Evolutionary conservation across 2,113 vertebrate genomes (phyloP).

Genomic region (Danionella cerebrum): DNA sequence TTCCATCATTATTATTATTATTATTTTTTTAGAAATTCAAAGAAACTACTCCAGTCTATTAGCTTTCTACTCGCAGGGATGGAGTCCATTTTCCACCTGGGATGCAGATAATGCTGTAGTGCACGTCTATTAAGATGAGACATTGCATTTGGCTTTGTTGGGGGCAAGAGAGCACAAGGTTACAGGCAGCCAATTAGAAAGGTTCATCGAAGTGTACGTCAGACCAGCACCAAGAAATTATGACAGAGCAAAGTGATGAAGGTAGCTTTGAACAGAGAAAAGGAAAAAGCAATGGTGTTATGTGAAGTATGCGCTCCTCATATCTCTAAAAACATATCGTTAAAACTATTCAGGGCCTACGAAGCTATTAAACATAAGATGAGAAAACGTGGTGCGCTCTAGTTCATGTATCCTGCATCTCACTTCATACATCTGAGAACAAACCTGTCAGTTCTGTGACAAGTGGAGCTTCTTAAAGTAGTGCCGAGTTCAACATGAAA

Average conservation of each 20-base stretch:
- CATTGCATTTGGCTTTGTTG: constrained; percentile 32
- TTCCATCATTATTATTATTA: constrained; percentile 27
- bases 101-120: constrained; percentile 27
- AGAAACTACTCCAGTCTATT: constrained; percentile 12
- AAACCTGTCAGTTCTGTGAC: neutral
- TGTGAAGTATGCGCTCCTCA: too few relatives aligned
- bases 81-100: constrained; percentile 4
- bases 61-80: neutral
- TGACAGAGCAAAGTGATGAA: constrained; percentile 6
- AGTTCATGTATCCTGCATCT: neutral
- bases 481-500: neutral
- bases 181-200: constrained; percentile 22
- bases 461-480: neutral
- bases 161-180: constrained; percentile 13
- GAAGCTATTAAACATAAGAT: neutral
- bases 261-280: constrained; percentile 14
- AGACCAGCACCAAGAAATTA: constrained; percentile 32
- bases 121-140: constrained; percentile 21
- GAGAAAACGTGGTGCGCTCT: neutral
- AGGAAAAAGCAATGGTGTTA: constrained; percentile 11
- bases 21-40: constrained; percentile 22
- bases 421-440: constrained; percentile 1
- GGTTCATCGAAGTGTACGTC: constrained; percentile 32
- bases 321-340: too few relatives aligned
- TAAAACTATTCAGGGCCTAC: neutral